Conservation (phyloP, 2,888 invertebrate genomes). For the Scaptomyza flava region DNA sequence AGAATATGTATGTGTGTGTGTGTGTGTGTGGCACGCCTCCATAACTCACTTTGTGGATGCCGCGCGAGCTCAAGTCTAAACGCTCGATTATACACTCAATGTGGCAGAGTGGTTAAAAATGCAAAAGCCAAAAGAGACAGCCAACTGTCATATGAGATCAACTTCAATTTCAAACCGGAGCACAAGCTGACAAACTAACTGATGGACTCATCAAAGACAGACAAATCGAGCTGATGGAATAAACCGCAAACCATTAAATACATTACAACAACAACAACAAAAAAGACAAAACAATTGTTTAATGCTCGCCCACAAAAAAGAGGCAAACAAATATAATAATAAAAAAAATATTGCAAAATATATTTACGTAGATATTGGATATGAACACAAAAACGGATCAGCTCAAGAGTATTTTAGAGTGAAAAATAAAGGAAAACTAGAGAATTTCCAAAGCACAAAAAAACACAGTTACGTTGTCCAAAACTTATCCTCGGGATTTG, state of each 20-base stretch:
- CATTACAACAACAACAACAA: constrained; percentile 6
- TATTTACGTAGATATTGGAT: not conserved
- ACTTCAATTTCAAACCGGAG: constrained; percentile 66
- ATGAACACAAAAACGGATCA: constrained; percentile 54
- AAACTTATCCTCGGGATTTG: constrained; percentile 7
- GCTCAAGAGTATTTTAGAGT: constrained; percentile 81
- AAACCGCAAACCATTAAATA: constrained; percentile 28
- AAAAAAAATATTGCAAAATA: constrained; percentile 72
- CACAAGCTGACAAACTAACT: constrained; percentile 56
- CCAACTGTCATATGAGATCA: constrained; percentile 59
- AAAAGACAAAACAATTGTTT: constrained; percentile 5
- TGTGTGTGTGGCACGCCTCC: constrained; percentile 25
- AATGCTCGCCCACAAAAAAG: constrained; percentile 42
- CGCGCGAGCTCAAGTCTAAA: constrained; percentile 64
- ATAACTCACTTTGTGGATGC: constrained; percentile 46
- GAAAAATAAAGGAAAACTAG: constrained; percentile 51
- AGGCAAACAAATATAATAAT: constrained; percentile 78
- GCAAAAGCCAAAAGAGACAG: constrained; percentile 18
- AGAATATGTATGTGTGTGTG: constrained; percentile 1
- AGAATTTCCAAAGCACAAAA: not conserved
- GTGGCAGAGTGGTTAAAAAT: constrained; percentile 14
- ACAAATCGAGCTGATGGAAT: constrained; percentile 30
- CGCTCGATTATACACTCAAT: constrained; percentile 67
- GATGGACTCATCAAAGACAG: constrained; percentile 34
- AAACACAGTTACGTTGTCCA: not conserved